Evolutionary conservation across 1,140 invertebrate species (phyloP).

Genomic region (Bombus vancouverensis): DNA sequence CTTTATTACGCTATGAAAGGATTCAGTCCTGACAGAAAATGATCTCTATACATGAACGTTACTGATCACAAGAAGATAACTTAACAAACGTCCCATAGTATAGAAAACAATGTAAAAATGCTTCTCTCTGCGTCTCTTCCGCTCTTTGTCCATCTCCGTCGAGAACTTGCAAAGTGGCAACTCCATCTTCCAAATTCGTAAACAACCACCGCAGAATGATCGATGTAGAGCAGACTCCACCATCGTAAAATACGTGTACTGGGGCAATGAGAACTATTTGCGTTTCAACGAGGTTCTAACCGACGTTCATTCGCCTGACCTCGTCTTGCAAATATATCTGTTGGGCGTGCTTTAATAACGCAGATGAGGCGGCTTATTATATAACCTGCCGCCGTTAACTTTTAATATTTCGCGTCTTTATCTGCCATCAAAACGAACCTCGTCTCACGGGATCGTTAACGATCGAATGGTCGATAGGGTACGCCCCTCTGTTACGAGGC

Average conservation of each 20-base stretch:
- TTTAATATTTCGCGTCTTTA: slow-evolving; percentile 39
- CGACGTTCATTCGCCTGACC: background rate
- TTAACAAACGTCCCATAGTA: too few species aligned
- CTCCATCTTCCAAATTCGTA: background rate
- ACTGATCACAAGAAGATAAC: too few species aligned
- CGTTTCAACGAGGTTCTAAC: background rate
- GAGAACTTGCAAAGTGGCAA: background rate
- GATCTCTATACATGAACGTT: background rate
- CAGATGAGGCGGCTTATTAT: slow-evolving; percentile 36
- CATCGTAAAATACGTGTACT: background rate
- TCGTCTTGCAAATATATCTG: background rate
- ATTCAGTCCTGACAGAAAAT: background rate
- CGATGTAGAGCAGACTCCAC: background rate
- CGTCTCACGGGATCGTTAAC: background rate
- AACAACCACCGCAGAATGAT: background rate
- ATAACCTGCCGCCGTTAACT: slow-evolving; percentile 23
- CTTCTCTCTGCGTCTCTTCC: background rate
- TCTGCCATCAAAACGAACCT: background rate
- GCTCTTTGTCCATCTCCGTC: background rate
- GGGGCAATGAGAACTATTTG: background rate
- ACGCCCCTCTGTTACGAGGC: background rate
- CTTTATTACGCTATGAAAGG: background rate
- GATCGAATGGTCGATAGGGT: background rate
- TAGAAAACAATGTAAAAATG: too few species aligned
- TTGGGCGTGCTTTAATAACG: slow-evolving; percentile 34